Evolutionary conservation across 2,888 invertebrate genomes (phyloP).

Genomic region (Epiblema foenella): DNA sequence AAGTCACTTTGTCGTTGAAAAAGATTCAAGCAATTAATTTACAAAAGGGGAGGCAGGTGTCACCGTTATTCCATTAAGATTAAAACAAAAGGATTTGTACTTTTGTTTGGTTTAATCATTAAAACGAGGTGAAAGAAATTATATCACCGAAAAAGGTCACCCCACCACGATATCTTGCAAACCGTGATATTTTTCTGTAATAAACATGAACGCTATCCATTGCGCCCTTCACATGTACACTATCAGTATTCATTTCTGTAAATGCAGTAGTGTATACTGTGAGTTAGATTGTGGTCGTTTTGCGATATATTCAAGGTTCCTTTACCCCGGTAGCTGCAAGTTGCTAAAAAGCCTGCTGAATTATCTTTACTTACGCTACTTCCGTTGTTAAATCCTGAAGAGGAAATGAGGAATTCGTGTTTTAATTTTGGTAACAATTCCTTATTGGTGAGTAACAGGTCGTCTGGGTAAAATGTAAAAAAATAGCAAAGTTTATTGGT

Average conservation of each 20-base stretch:
- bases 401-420: constrained; percentile 4
- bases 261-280: background rate
- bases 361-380: constrained; percentile 14
- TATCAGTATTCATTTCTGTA: too few species aligned
- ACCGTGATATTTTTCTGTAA: too few species aligned
- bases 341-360: constrained; percentile 8
- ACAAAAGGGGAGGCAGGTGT: constrained; percentile 37
- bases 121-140: constrained; percentile 32
- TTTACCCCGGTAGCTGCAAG: background rate
- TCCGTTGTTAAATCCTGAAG: background rate
- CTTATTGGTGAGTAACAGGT: too few species aligned
- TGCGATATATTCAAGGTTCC: background rate
- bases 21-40: constrained; percentile 41
- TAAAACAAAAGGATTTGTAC: constrained; percentile 42
- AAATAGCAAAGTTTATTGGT: too few species aligned
- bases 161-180: background rate
- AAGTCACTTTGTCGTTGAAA: constrained; percentile 16
- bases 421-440: background rate
- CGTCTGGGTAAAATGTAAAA: too few species aligned
- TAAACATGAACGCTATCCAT: background rate
- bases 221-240: background rate
- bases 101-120: constrained; percentile 41
- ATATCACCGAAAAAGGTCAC: constrained; percentile 16
- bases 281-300: background rate
- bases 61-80: constrained; percentile 43